These are phyloP conservation scores for Chlorocebus sabaeus DNA, from an alignment of 2,113 vertebrate species.

Conservation along the genomic window DNA sequence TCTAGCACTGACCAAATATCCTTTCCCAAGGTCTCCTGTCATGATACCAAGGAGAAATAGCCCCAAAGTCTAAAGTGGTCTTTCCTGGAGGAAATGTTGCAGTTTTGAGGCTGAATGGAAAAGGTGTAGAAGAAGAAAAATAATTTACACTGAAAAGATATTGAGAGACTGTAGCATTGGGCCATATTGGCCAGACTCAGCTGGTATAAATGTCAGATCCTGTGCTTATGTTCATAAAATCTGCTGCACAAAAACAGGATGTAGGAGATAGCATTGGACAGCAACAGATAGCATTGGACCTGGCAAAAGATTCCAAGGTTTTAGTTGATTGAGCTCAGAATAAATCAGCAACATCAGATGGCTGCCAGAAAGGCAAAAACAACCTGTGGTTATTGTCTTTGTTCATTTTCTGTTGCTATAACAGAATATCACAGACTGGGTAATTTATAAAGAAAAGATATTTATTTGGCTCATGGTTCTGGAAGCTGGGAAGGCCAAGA, in stretches of 20 bases:
- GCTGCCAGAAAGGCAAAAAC: background rate
- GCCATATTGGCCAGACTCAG: background rate
- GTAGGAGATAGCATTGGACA: background rate
- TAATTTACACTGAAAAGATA: background rate
- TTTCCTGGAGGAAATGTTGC: background rate
- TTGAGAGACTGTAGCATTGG: background rate
- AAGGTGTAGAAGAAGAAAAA: background rate
- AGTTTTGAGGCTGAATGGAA: background rate
- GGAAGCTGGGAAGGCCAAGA: background rate
- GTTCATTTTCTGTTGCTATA: background rate
- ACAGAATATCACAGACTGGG: background rate
- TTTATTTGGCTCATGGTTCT: background rate
- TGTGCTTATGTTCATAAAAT: background rate
- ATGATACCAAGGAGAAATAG: background rate
- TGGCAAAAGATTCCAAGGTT: background rate
- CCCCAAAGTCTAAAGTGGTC: background rate
- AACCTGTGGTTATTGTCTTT: background rate
- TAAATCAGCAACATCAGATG: background rate
- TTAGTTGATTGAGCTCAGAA: background rate
- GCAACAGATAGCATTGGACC: accelerated
- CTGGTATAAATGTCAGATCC: background rate
- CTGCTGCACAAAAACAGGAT: background rate
- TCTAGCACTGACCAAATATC: background rate
- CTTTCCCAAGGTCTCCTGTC: background rate
- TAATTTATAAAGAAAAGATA: background rate